Evolutionary conservation across 1,140 invertebrate genomes (phyloP).

Genomic region (Episyrphus balteatus): DNA sequence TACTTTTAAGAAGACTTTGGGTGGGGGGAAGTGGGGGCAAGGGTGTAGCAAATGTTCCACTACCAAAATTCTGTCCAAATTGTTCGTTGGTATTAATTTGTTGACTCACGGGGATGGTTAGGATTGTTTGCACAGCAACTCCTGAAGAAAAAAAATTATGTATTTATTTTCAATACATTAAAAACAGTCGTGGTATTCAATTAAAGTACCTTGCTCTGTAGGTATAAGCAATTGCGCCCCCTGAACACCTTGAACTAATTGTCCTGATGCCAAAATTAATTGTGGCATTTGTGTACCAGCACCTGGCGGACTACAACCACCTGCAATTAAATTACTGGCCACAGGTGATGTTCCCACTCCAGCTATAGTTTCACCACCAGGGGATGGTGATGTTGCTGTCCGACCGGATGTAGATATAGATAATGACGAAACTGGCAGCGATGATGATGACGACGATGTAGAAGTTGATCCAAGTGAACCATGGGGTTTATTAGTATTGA

Average conservation of each 20-base stretch:
- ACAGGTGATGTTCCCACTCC: slow-evolving; percentile 18
- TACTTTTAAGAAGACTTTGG: slow-evolving; percentile 33
- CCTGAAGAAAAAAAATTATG: slow-evolving; percentile 43
- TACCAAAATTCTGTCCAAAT: slow-evolving; percentile 33
- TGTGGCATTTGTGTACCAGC: slow-evolving; percentile 39
- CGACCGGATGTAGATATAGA: no score
- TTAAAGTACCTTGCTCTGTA: slow-evolving; percentile 71
- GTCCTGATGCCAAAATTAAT: slow-evolving; percentile 73
- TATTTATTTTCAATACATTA: background rate
- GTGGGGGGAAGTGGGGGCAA: slow-evolving; percentile 19
- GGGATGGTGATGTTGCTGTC: slow-evolving; percentile 7
- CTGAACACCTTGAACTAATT: slow-evolving; percentile 82
- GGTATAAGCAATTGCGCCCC: slow-evolving; percentile 88
- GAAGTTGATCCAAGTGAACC: no score
- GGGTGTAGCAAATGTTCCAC: slow-evolving; percentile 24
- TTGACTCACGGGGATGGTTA: slow-evolving; percentile 81
- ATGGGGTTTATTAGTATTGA: no score
- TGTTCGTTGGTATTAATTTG: slow-evolving; percentile 60
- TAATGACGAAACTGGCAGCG: no score
- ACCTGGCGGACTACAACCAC: slow-evolving; percentile 26
- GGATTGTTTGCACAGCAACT: slow-evolving; percentile 83
- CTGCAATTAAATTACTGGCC: slow-evolving; percentile 20
- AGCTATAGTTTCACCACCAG: background rate
- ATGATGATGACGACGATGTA: background rate
- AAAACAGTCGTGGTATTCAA: background rate